phyloP scores from a whole-genome alignment of 1,140 invertebrate species.

The fruit fly (Drosophila melanogaster) region Release_6_plus_ISO1_MT NT_033779.5:14929501-14930000 shows the following conservation, averaged over 20 bases:
- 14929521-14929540: constrained; percentile 95
- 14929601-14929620: constrained; percentile 96
- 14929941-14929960: constrained; percentile 37
- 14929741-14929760: constrained; percentile 64
- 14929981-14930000: constrained; percentile 55
- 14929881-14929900: constrained; percentile 50
- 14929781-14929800: constrained; percentile 59
- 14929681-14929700: neutral
- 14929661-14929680: constrained; percentile 53
- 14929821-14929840: constrained; percentile 1
- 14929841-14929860: constrained; percentile 51
- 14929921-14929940: constrained; percentile 33
- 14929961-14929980: constrained; percentile 52
- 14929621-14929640: constrained; percentile 94
- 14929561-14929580: constrained; percentile 91
- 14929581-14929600: constrained; percentile 94
- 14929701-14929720: constrained; percentile 17
- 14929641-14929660: constrained; percentile 93
- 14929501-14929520: constrained; percentile 96
- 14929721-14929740: constrained; percentile 26
- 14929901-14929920: constrained; percentile 53
- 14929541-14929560: constrained; percentile 91
- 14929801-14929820: constrained; percentile 6
- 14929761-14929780: constrained; percentile 42
- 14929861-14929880: constrained; percentile 66